Evolutionary conservation across 2,797 vertebrate genomes (phyloP).

Genomic region (Siniperca undulata): DNA sequence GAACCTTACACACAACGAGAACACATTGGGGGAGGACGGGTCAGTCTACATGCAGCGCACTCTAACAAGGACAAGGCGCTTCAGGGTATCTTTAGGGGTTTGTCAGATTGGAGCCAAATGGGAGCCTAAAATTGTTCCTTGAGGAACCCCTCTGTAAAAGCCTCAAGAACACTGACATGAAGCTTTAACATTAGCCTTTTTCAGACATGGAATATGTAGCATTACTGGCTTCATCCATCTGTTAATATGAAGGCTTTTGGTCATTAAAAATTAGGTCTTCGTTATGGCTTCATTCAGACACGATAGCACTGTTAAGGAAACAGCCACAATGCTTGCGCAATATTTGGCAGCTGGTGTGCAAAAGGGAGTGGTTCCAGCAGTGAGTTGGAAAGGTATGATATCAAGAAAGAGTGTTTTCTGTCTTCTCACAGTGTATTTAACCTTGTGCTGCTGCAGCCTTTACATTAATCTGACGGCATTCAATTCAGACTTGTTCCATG

Average conservation of each 20-base stretch:
- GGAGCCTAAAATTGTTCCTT: not conserved
- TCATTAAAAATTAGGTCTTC: not conserved
- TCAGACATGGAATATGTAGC: not conserved
- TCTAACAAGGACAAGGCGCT: not conserved
- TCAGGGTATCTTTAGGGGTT: conserved; percentile 32
- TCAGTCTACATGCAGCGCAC: conserved; percentile 73
- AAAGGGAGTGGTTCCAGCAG: no score
- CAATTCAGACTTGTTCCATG: not conserved
- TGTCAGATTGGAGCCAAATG: conserved; percentile 27
- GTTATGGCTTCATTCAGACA: not conserved
- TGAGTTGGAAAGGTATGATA: not conserved
- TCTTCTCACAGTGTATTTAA: conserved; percentile 17
- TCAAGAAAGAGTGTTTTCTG: no score
- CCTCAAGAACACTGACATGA: not conserved
- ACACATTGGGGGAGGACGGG: conserved; percentile 58
- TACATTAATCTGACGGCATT: conserved; percentile 3
- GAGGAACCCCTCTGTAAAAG: conserved; percentile 2
- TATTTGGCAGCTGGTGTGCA: not conserved
- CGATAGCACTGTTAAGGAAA: not conserved
- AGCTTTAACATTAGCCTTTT: not conserved
- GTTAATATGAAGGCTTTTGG: not conserved
- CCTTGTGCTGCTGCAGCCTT: conserved; percentile 16
- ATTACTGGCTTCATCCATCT: not conserved
- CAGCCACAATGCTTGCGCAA: not conserved
- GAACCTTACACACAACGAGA: conserved; percentile 88